Evolutionary conservation across 2,888 invertebrate species (phyloP).

Genomic region (Ischnura elegans): DNA sequence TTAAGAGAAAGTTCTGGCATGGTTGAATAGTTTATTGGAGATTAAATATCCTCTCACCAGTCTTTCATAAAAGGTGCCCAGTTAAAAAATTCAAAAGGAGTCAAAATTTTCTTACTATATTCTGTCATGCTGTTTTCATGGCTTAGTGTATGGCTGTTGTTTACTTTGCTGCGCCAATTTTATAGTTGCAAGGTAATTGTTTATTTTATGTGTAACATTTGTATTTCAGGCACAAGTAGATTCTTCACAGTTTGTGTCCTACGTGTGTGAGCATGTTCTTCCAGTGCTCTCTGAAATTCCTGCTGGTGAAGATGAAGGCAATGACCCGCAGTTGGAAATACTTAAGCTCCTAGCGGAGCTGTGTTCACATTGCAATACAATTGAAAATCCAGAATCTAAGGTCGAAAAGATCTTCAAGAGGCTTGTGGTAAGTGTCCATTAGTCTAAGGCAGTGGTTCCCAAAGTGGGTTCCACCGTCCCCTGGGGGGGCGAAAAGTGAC

Average conservation of each 20-base stretch:
- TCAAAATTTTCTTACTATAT: too few species aligned
- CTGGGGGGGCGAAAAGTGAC: too few species aligned
- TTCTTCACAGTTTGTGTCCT: slow-evolving; percentile 90
- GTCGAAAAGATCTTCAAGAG: slow-evolving; percentile 88
- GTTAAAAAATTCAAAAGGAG: too few species aligned
- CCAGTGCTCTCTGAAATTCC: slow-evolving; percentile 86
- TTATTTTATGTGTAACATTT: slow-evolving; percentile 70
- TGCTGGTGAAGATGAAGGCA: slow-evolving; percentile 81
- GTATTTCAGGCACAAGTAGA: slow-evolving; percentile 88
- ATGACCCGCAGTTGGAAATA: slow-evolving; percentile 87
- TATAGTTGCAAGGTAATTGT: too few species aligned
- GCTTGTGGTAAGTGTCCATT: slow-evolving; percentile 83
- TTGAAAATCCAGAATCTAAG: slow-evolving; percentile 87
- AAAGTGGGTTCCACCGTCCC: too few species aligned
- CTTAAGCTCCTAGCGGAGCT: slow-evolving; percentile 94
- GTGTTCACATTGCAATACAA: slow-evolving; percentile 86
- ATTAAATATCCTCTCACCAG: too few species aligned
- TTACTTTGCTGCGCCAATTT: too few species aligned
- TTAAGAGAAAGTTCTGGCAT: too few species aligned
- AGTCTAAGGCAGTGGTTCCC: background rate
- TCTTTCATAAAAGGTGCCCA: too few species aligned
- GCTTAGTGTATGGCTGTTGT: too few species aligned
- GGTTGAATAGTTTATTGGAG: too few species aligned
- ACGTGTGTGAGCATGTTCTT: slow-evolving; percentile 91
- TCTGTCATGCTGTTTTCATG: too few species aligned